Evolutionary conservation across 2,113 vertebrate genomes (phyloP), one percentile per base, ranked within the genome.

Genomic region (Syngnathus typhle): DNA sequence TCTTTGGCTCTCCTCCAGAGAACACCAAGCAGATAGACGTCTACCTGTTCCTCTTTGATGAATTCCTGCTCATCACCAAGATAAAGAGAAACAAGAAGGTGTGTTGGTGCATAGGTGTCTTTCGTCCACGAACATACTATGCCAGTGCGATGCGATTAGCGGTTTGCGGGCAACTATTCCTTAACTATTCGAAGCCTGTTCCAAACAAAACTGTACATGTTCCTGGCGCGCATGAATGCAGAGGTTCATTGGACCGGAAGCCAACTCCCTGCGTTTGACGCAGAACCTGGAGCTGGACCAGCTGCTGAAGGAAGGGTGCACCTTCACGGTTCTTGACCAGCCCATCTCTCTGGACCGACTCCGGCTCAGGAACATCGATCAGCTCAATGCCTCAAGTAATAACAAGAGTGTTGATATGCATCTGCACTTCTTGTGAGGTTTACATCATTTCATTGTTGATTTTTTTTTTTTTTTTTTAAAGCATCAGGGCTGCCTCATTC

Each of bases 51-150:
- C 91, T 98, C 73, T 98, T 96, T 2, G 85, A 94, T 47, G 94
- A 97, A 86, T 95, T 98, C 79, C 88, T 98, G 62, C 86, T 96
- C 73, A 92, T 96, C 84, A 96, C 92, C 23, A 96, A 95, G 92
- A 91, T 91, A 39, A 96, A 95, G 85, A 85, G 83, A 44, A 94
- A 81, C 86, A 96, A 93, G 90, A 96, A 95, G 93, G 93, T 91
- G 23, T 7, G 49, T n/a, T 21, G 12, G 7, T 19, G 7, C 47
- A 9, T n/a, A 19, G 46, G 5, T 7, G 46, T 19, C 15, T 1
- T 16, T 12, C 16, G 3, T 32, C 27, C 27, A 32, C 27, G 3
- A 32, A 32, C 27, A 32, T 32, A 32, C 27, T 32, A 32, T 32
- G 27, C 27, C 27, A 32, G 27, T 32, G 27, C 3, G 27, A 32